Base-by-base conservation (phyloP, 1,140 invertebrate genomes). In the Gonioctena quinquepunctata region DNA sequence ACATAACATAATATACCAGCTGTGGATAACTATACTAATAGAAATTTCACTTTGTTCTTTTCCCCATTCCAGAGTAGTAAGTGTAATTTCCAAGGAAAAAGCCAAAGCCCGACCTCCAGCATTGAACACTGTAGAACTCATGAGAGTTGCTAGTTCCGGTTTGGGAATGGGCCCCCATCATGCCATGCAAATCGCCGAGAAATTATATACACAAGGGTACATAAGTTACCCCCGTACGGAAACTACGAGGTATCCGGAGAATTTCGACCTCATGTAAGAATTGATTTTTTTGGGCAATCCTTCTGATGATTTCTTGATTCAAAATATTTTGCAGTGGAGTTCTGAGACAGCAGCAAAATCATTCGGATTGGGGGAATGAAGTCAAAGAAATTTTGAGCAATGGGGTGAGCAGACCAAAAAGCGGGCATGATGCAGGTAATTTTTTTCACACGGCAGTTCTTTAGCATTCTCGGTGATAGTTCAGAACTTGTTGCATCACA, bases 151-250 rank as follows among this genome's bases (percentile, higher is more conserved):
- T n/a, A 97, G 95, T 84, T 93, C 96, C 28, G 91, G 94, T 0
- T 84, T 99, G 16, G 95, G 96, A 22, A 96, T 99, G 88, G 93
- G 95, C 2, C 97, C 97, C 0, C 96, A 97, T 82, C 93, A 97
- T 83, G 94, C 96, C 1, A 99, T 99, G 97, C 93, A 95, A 87
- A 90, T 96, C 49, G 95, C 95, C 1, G 96, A 97, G 83, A 87
- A 92, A 25, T 88, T 99, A 1, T 98, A 98, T 80, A 97, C 91
- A 1, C 94, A 97, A 83, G 96, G 96, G 42, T 97, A 94, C 76
- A 97, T 98, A 54, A 96, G 94, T 79, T 98, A 98, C 86, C 96
- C 96, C 1, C 87, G 96, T 76, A 98, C 96, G 3, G 96, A 98
- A 86, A 99, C 98, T 3, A 99, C 97, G 2, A 92, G 93, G 48